Base-by-base conservation (phyloP, 2,797 vertebrate species). In the Macrochelys suwanniensis region DNA sequence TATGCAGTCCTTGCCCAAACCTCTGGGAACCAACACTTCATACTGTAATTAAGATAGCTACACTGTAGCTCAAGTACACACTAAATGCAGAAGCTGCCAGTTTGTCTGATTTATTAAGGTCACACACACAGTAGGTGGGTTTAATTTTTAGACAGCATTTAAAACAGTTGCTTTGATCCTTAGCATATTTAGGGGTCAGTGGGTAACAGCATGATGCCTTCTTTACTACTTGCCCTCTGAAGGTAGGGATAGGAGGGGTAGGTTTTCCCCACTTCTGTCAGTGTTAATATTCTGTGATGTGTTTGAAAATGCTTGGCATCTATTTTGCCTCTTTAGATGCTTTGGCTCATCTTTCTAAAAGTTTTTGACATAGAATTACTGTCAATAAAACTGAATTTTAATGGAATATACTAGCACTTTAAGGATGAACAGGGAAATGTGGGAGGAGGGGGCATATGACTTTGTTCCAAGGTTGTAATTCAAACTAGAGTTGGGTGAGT, bases 181-280 rank as follows among this genome's bases (percentile, higher is more conserved):
- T 31, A 25, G 4, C 4, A 0, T 17, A 21, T 5, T 0, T 1
- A 51, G 42, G 16, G 53, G 74, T 1, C 17, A 61, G 45, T n/a
- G 23, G 0, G 4, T 23, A 21, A 26, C 7, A 71, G 68, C 68
- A 2, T 0, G 0, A 4, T 1, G 28, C 2, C 8, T 2, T 76
- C 82, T 42, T 76, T 51, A 78, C 31, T 0, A 1, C 4, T 76
- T 28, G 17, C 3, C 2, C 31, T 15, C 19, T 1, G 10, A 5
- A 26, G 8, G 2, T 5, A n/a, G 71, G 83, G 45, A 9, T 33
- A 19, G 6, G 1, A 87, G 2, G 17, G 31, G n/a, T 1, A 49
- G 13, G 12, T 28, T 77, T 77, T 77, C 45, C 25, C 74, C 15
- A 33, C 13, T 9, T 71, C 8, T 23, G 12, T 0, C 42, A 11